Conservation (phyloP, 2,888 invertebrate genomes). For the Stenchaetothrips biformis region DNA sequence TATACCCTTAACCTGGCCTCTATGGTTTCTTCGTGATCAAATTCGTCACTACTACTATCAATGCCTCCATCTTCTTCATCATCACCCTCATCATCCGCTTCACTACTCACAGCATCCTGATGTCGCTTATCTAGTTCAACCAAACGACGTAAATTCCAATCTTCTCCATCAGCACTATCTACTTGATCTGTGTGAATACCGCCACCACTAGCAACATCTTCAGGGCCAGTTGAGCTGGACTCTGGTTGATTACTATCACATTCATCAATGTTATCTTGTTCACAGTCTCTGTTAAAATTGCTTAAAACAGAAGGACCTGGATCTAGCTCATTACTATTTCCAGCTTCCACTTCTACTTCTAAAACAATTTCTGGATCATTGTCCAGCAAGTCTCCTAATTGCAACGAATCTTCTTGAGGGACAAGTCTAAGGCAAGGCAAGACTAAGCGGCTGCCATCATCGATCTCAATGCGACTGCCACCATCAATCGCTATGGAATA, state of each 20-base stretch:
- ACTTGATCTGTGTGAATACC: slow-evolving; percentile 9
- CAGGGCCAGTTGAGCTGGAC: slow-evolving; percentile 2
- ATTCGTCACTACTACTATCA: neutral
- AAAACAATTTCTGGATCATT: slow-evolving; percentile 16
- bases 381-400: neutral
- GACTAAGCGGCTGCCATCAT: neutral
- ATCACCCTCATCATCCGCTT: slow-evolving; percentile 21
- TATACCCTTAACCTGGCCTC: slow-evolving; percentile 19
- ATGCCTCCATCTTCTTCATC: slow-evolving; percentile 15
- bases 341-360: slow-evolving; percentile 11
- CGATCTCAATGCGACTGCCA: neutral
- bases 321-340: neutral
- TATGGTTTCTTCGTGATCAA: slow-evolving; percentile 7
- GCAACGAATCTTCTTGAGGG: neutral
- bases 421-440: neutral
- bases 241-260: slow-evolving; percentile 12
- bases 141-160: neutral
- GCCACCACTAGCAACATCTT: neutral
- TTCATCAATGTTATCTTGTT: slow-evolving; percentile 16
- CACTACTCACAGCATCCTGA: neutral
- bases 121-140: too few species aligned
- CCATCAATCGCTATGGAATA: neutral
- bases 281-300: slow-evolving; percentile 3
- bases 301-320: neutral
- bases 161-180: slow-evolving; percentile 20